These are phyloP conservation scores for Ectropis grisescens DNA, from an alignment of 1,140 invertebrate genomes.

Conservation along the genomic window DNA sequence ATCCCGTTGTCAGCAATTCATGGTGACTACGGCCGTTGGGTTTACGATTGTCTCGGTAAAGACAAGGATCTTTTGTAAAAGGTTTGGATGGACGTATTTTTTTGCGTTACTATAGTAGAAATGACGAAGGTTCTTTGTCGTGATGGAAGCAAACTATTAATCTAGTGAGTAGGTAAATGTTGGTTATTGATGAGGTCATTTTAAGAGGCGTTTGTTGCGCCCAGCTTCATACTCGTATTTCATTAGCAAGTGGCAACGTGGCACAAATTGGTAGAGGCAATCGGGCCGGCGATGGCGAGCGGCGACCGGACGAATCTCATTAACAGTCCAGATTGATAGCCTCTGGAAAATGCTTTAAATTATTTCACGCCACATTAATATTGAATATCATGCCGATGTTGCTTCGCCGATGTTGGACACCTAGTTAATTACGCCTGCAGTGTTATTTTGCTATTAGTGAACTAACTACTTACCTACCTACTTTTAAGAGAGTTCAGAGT, in stretches of 20 bases:
- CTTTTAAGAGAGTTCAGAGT: too few relatives aligned
- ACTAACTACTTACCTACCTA: too few relatives aligned
- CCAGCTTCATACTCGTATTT: conserved; percentile 36
- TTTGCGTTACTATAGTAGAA: too few relatives aligned
- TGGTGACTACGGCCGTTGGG: too few relatives aligned
- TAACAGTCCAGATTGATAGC: conserved; percentile 56
- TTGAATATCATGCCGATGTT: conserved; percentile 41
- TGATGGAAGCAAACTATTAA: too few relatives aligned
- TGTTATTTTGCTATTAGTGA: not conserved
- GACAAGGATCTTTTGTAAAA: too few relatives aligned
- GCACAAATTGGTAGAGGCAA: conserved; percentile 55
- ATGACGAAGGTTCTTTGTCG: too few relatives aligned
- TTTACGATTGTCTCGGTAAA: too few relatives aligned
- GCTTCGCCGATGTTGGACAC: conserved; percentile 15
- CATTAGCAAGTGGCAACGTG: conserved; percentile 52
- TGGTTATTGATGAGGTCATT: conserved; percentile 2
- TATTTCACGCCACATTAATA: conserved; percentile 61
- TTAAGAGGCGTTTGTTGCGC: not conserved
- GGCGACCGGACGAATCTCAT: conserved; percentile 52
- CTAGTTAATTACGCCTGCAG: conserved; percentile 11
- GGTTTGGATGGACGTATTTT: too few relatives aligned
- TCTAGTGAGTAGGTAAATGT: too few relatives aligned
- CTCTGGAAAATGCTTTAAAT: conserved; percentile 57
- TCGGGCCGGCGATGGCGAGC: conserved; percentile 30
- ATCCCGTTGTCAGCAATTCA: too few relatives aligned